Base-by-base conservation (phyloP, 2,797 vertebrate genomes). In the Australoheros facetus region DNA sequence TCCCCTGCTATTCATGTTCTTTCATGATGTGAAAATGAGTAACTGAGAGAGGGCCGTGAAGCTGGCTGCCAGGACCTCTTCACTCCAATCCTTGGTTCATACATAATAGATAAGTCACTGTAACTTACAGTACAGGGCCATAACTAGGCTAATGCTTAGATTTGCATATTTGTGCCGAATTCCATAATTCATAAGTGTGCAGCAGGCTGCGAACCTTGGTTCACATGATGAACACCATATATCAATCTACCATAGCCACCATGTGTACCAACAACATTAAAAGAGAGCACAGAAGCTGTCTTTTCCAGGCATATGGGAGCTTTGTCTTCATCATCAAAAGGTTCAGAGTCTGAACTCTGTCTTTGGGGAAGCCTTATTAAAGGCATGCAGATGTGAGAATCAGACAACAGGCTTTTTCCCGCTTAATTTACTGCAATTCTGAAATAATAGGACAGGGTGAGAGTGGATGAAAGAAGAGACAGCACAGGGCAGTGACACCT, bases 101-200 rank as follows among this genome's bases (percentile, higher is more conserved):
- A 86, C 92, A 95, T 95, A 94, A 96, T 95, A 92, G 87, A 95
- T 92, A 92, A 93, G 90, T 90, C 86, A 91, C 89, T 93, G 90
- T 93, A 93, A 93, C 84, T 94, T 94, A 94, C 91, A 90, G 95
- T 93, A 90, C 82, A 78, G 89, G 85, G 92, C 86, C 87, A 93
- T 85, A 95, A 95, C 93, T 93, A 94, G 94, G 94, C 91, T 95
- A 94, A 94, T 94, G 87, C 90, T 77, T 77, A 79, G 59, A 95
- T 96, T 95, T 95, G 91, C 95, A 96, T 95, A 94, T 95, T 93
- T 91, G 88, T 93, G 89, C 87, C 57, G 28, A 87, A 85, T 81
- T 96, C 85, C 90, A 95, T 96, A 93, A 95, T 96, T 95, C 91
- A 95, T 94, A 88, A 93, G 87, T 5, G 62, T 75, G 79, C 82